Conservation (phyloP, 2,113 vertebrate species). For the Hypanus sabinus region DNA sequence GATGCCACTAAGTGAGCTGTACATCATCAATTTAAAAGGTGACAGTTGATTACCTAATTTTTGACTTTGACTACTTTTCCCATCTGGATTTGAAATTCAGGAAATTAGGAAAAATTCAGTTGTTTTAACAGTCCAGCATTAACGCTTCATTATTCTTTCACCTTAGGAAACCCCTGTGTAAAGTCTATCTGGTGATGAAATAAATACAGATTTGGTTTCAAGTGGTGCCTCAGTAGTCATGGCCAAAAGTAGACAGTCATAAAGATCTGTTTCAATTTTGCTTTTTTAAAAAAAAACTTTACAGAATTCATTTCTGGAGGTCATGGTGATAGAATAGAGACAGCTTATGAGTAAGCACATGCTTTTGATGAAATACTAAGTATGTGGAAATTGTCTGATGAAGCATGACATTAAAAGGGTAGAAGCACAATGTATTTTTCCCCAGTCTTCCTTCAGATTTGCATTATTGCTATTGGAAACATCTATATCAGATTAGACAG, state of each 20-base stretch:
- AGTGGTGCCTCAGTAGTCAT: not conserved
- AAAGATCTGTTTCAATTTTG: not conserved
- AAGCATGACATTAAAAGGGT: not conserved
- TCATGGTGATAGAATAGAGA: not conserved
- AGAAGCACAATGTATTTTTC: not conserved
- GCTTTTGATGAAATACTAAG: not conserved
- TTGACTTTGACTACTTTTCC: not conserved
- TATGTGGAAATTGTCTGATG: not conserved
- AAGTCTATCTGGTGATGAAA: not conserved
- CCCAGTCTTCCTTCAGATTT: not conserved
- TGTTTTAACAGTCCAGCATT: not conserved
- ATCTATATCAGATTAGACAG: not conserved
- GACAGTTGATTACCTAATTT: not conserved
- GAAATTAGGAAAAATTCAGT: not conserved
- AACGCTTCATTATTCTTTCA: not conserved
- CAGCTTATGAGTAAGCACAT: not conserved
- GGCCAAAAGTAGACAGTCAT: not conserved
- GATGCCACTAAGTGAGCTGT: not conserved
- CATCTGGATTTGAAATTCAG: not conserved
- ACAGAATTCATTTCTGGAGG: not conserved
- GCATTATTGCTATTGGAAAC: not conserved
- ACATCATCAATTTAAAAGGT: not conserved
- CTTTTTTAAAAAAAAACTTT: not conserved
- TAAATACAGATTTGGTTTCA: not conserved
- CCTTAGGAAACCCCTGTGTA: not conserved